Base-by-base conservation (phyloP, 2,113 vertebrate genomes). In the Semnopithecus entellus region DNA sequence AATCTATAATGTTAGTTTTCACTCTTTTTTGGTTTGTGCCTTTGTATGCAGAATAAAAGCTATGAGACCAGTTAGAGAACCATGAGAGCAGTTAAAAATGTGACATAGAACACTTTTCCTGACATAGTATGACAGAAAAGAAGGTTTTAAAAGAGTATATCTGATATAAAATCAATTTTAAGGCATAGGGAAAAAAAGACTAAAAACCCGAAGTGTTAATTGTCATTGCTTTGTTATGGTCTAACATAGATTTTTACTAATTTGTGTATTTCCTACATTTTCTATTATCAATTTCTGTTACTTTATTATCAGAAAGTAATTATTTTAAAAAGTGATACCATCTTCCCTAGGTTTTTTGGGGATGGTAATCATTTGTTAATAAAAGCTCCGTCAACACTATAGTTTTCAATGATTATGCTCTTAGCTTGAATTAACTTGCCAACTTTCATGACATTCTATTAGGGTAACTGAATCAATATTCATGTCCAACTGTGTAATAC, bases 371-470 rank as follows among this genome's bases (percentile, higher is more conserved):
- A 80, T 55, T 43, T 59, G 20, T 55, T 88, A 94, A 94, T 78
- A 23, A 38, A 94, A n/a, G 5, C 23, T 80, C 73, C 55, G 30
- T 79, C 22, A 95, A 78, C 23, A 94, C 10, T 70, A 81, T 79
- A 32, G 25, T 96, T 94, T 84, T 70, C 18, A 93, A 85, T 35
- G 91, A 85, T 66, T 76, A 95, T 87, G 30, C 32, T 92, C 61
- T 88, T 84, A 95, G 90, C 25, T 92, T 88, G 48, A 20, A 4
- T 95, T 95, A 97, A 94, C 27, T 90, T 90, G 45, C 45, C 11
- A 92, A 87, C 40, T 90, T 96, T 96, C 18, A 81, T 93, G 66
- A 91, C 40, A 96, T 96, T 70, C 52, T 55, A 17, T 64, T 83
- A 61, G 22, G 16, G 22, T 75, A 97, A 90, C 52, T 92, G 52